A percentile compares a stretch with the other conserved stretches of the same genome.
Evolutionary conservation across 2,797 vertebrate genomes (phyloP).

Genomic region (Kryptolebias ocellatus): DNA sequence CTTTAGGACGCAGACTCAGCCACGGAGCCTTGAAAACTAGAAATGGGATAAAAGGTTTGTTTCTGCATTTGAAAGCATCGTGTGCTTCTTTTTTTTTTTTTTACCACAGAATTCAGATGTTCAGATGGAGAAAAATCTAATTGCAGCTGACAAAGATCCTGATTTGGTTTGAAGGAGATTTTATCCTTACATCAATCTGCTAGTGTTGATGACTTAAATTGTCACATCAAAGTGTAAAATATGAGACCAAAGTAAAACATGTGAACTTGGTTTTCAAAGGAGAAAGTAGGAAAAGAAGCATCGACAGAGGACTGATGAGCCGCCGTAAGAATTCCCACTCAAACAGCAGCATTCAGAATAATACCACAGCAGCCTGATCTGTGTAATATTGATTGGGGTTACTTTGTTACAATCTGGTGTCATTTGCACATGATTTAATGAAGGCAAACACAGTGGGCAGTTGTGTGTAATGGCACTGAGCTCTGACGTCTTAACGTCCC

Average conservation of each 20-base stretch:
- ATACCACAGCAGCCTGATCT: background rate
- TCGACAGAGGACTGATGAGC: background rate
- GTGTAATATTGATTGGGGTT: slow-evolving; percentile 3
- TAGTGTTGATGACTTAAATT: background rate
- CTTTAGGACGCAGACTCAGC: too few relatives aligned
- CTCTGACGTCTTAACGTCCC: slow-evolving; percentile 17
- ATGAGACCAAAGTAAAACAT: background rate
- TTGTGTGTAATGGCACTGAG: slow-evolving; percentile 8
- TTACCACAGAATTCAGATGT: background rate
- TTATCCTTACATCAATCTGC: background rate
- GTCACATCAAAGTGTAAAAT: too few relatives aligned
- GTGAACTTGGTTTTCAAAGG: background rate
- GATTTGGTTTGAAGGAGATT: background rate
- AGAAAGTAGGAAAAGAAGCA: background rate
- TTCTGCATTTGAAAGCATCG: background rate
- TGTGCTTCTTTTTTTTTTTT: background rate
- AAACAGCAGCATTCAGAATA: background rate
- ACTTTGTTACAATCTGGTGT: slow-evolving; percentile 16
- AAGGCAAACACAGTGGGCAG: slow-evolving; percentile 29
- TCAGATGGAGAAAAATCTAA: background rate
- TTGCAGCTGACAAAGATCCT: background rate
- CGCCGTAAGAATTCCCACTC: background rate
- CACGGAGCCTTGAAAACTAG: background rate
- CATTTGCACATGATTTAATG: slow-evolving; percentile 30
- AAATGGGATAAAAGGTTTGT: background rate